Percentiles rank a stretch among this genome's conserved stretches.
Evolutionary conservation across 2,888 invertebrate species (phyloP).

Genomic region (Deroplatys truncata): DNA sequence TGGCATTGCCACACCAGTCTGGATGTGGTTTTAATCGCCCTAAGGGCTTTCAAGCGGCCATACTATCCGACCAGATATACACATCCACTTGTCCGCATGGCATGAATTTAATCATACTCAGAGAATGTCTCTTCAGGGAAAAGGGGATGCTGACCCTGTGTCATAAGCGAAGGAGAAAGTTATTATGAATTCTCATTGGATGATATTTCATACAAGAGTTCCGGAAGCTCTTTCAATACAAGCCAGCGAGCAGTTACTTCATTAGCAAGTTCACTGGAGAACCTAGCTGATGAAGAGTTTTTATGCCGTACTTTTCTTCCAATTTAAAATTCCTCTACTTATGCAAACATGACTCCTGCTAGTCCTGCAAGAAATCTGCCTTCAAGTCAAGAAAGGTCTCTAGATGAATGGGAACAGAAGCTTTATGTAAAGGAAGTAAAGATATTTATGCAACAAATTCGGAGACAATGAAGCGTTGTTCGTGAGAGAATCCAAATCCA

Average conservation of each 20-base stretch:
- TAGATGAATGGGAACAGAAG: constrained; percentile 85
- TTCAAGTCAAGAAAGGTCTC: constrained; percentile 41
- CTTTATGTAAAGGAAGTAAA: constrained; percentile 71
- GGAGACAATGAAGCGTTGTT: constrained; percentile 52
- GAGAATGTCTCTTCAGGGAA: constrained; percentile 53
- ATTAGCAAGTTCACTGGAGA: constrained; percentile 54
- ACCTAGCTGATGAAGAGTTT: constrained; percentile 55
- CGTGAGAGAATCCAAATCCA: constrained; percentile 49
- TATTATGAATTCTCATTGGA: constrained; percentile 89
- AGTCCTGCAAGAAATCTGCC: constrained; percentile 49
- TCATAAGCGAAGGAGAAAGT: constrained; percentile 68
- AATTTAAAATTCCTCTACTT: constrained; percentile 35
- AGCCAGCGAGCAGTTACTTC: constrained; percentile 21
- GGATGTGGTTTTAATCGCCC: too few relatives aligned
- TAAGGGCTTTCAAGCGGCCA: too few relatives aligned
- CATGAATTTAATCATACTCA: not conserved
- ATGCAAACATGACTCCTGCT: constrained; percentile 41
- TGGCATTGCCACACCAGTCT: too few relatives aligned
- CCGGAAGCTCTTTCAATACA: constrained; percentile 76
- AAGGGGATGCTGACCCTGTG: constrained; percentile 82
- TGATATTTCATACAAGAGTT: constrained; percentile 85
- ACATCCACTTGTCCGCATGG: too few relatives aligned
- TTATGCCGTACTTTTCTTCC: constrained; percentile 48
- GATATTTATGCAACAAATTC: constrained; percentile 35
- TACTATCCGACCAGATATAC: too few relatives aligned